phyloP scores from a whole-genome alignment of 2,888 invertebrate species.

The Neoaliturus tenellus region DNA sequence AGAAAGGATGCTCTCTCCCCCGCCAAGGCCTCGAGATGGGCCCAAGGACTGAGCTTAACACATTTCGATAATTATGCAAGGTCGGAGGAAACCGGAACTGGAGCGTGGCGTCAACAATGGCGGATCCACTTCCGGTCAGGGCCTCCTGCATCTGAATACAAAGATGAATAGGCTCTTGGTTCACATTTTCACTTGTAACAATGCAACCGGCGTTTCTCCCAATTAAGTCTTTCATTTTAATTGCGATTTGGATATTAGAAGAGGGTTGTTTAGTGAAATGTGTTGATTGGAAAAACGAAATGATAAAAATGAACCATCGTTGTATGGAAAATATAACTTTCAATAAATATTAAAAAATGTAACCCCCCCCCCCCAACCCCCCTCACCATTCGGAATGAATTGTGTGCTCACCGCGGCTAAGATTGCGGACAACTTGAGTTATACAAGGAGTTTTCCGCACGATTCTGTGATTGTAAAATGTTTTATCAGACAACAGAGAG shows the following conservation, averaged over 20 bases:
- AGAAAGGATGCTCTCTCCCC: conserved; percentile 1
- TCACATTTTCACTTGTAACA: neutral
- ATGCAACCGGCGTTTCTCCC: neutral
- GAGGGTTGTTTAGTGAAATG: too few species aligned
- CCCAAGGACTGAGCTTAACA: conserved; percentile 27
- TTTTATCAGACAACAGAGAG: too few species aligned
- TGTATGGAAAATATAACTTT: too few species aligned
- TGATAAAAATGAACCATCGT: too few species aligned
- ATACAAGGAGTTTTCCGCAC: too few species aligned
- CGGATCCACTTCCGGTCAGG: conserved; percentile 1
- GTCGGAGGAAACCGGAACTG: conserved; percentile 55
- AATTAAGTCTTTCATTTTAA: neutral
- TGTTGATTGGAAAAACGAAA: too few species aligned
- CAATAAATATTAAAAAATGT: too few species aligned
- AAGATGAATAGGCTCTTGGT: conserved; percentile 35
- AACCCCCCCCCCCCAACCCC: too few species aligned
- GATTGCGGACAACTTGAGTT: too few species aligned
- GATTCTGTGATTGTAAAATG: too few species aligned
- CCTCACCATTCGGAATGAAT: too few species aligned
- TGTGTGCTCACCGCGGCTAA: too few species aligned
- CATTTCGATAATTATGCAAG: conserved; percentile 52
- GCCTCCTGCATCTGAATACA: conserved; percentile 35
- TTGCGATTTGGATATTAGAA: neutral
- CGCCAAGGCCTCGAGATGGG: conserved; percentile 27
- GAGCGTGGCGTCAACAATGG: conserved; percentile 53